Conservation (phyloP, 2,797 vertebrate species). For the Pangasius macronema region DNA sequence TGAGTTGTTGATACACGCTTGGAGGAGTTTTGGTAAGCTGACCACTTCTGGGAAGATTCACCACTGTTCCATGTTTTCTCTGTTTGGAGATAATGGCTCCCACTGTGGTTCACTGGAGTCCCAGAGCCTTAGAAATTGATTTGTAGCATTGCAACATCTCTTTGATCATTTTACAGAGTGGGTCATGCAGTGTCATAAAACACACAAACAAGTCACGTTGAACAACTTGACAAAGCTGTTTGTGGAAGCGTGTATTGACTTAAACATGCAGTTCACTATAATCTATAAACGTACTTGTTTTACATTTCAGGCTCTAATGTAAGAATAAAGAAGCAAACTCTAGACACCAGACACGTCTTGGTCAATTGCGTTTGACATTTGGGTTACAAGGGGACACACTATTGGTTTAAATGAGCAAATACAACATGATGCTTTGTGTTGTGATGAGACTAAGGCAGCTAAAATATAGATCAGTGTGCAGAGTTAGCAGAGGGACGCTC, state of each 20-base stretch:
- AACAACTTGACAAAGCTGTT: neutral
- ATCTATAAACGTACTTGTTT: neutral
- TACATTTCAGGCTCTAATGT: neutral
- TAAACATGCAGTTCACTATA: neutral
- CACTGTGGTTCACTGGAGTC: neutral
- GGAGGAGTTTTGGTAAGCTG: neutral
- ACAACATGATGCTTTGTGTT: neutral
- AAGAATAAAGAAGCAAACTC: neutral
- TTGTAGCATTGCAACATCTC: neutral
- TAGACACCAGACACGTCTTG: neutral
- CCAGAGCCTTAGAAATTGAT: neutral
- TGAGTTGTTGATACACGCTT: neutral
- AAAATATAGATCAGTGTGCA: neutral
- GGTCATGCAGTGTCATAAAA: neutral
- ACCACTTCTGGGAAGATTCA: neutral
- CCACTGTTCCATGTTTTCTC: neutral
- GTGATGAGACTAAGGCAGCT: neutral
- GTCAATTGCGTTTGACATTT: neutral
- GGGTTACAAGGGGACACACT: neutral
- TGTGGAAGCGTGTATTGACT: neutral
- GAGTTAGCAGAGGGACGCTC: neutral
- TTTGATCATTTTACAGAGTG: neutral
- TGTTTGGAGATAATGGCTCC: neutral
- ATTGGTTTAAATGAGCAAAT: neutral
- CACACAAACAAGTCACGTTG: neutral